A percentile compares a stretch with the other conserved stretches of the same genome.
These are phyloP conservation scores for Lysiphlebus fabarum DNA, from an alignment of 1,140 invertebrate species.

Conservation along the genomic window DNA sequence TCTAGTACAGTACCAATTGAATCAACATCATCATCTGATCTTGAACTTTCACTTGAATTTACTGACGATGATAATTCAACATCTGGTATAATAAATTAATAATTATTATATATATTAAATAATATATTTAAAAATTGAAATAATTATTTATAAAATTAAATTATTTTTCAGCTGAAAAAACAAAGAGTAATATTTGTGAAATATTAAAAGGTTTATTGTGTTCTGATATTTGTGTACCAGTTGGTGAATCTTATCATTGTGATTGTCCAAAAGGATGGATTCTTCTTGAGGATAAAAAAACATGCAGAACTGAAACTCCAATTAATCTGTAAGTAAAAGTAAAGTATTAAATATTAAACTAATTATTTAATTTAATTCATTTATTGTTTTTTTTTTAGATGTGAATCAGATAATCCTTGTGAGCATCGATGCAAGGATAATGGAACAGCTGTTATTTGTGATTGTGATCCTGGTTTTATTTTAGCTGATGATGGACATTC, in stretches of 20 bases:
- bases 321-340: constrained; percentile 36
- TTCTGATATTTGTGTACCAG: constrained; percentile 69
- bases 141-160: too few species aligned
- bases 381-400: constrained; percentile 43
- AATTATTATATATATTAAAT: background rate
- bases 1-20: background rate
- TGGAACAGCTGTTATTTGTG: constrained; percentile 53
- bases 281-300: constrained; percentile 64
- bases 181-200: constrained; percentile 62
- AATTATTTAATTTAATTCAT: too few species aligned
- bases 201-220: constrained; percentile 66
- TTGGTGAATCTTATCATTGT: constrained; percentile 69
- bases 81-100: constrained; percentile 14
- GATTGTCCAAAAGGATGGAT: constrained; percentile 70
- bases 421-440: constrained; percentile 58
- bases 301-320: constrained; percentile 55
- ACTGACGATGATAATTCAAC: constrained; percentile 16
- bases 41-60: constrained; percentile 1
- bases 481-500: constrained; percentile 53
- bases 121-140: too few species aligned
- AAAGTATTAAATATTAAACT: background rate
- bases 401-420: constrained; percentile 56
- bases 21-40: background rate
- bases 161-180: background rate
- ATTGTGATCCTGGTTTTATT: constrained; percentile 56